Conservation (phyloP, 2,113 vertebrate genomes). For the Numida meleagris region DNA sequence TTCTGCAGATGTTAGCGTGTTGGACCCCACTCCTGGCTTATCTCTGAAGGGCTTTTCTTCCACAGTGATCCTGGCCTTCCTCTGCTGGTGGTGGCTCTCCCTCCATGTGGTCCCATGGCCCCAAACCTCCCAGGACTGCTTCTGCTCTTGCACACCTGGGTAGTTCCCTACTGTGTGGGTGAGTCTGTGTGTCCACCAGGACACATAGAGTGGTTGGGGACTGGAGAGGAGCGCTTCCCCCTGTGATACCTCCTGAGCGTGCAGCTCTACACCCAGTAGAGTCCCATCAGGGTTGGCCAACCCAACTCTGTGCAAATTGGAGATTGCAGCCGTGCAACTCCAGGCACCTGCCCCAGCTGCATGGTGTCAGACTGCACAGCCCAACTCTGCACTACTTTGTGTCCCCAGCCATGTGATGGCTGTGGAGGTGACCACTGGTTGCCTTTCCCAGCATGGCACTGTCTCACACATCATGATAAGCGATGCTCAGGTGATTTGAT, state of each 20-base stretch:
- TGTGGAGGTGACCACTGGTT: not conserved
- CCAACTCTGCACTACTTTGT: not conserved
- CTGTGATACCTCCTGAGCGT: too few relatives aligned
- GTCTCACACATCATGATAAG: rapidly evolving
- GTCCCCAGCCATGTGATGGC: not conserved
- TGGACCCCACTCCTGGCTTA: not conserved
- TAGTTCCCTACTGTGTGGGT: not conserved
- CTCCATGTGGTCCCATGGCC: not conserved
- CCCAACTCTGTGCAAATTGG: not conserved
- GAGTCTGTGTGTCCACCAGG: not conserved
- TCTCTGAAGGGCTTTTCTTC: not conserved
- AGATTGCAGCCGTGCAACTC: not conserved
- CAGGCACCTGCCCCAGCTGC: not conserved
- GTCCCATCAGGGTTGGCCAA: not conserved
- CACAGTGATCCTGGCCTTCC: not conserved
- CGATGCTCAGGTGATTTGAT: not conserved
- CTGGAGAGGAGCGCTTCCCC: not conserved
- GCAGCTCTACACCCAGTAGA: too few relatives aligned
- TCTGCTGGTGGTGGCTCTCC: not conserved
- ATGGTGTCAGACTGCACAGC: not conserved
- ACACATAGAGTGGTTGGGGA: not conserved
- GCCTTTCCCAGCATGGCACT: not conserved
- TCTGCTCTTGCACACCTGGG: not conserved
- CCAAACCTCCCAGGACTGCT: not conserved
- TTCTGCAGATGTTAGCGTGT: not conserved